A percentile compares a stretch with the other conserved stretches of the same genome.
phyloP scores from a whole-genome alignment of 2,113 vertebrate species.

The Elephas maximus region DNA sequence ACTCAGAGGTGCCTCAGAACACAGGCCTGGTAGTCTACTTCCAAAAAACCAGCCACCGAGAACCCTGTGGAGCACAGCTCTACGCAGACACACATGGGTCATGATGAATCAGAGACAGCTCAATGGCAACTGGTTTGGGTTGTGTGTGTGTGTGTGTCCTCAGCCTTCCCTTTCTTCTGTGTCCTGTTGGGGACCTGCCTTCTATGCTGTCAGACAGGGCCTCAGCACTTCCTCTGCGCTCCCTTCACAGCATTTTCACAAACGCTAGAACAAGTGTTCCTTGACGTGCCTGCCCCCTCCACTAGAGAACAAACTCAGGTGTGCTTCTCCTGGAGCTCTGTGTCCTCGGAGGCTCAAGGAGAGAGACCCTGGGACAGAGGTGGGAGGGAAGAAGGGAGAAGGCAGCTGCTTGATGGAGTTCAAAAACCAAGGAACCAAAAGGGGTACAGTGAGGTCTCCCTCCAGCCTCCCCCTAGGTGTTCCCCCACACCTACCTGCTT shows the following conservation, averaged over 20 bases:
- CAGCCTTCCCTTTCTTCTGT: not conserved
- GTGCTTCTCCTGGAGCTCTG: not conserved
- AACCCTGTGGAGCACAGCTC: not conserved
- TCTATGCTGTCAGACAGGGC: not conserved
- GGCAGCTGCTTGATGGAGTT: not conserved
- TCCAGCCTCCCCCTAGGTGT: not conserved
- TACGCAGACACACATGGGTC: not conserved
- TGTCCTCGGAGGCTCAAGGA: not conserved
- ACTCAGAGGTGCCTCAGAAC: not conserved
- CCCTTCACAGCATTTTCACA: not conserved
- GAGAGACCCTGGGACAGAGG: not conserved
- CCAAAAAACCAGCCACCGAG: not conserved
- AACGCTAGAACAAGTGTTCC: not conserved
- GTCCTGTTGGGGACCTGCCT: not conserved
- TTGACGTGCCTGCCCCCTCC: not conserved
- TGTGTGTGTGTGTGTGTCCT: not conserved
- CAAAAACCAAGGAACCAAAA: not conserved
- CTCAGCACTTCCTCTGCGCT: not conserved
- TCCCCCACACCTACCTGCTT: fast-evolving
- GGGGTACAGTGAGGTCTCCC: fast-evolving
- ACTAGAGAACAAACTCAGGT: not conserved
- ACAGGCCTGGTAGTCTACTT: not conserved
- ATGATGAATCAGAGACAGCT: not conserved
- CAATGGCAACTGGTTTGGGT: not conserved
- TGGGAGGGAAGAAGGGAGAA: not conserved